Percentiles rank a stretch among this genome's conserved stretches.
phyloP scores from a whole-genome alignment of 2,797 vertebrate genomes.

The Notamacropus eugenii region DNA sequence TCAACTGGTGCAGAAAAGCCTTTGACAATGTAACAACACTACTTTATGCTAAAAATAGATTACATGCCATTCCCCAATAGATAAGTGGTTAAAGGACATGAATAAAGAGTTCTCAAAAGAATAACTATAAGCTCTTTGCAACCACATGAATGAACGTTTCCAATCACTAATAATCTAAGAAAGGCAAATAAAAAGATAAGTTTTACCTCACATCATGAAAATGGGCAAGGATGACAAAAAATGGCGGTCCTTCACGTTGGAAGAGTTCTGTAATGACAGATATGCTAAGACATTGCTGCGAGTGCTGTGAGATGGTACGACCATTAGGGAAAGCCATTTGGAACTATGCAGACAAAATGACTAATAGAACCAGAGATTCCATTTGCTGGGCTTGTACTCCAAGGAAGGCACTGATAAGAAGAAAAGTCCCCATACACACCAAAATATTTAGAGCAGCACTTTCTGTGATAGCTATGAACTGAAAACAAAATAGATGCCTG shows the following conservation, averaged over 20 bases:
- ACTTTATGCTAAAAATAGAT: background rate
- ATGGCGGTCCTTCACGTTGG: background rate
- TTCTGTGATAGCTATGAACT: background rate
- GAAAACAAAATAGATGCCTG: background rate
- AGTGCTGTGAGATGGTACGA: background rate
- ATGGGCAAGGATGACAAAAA: background rate
- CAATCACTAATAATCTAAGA: background rate
- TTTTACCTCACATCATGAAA: background rate
- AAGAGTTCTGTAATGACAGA: background rate
- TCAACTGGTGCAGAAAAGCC: background rate
- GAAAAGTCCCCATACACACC: background rate
- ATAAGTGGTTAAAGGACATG: background rate
- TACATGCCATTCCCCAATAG: background rate
- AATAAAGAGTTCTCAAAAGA: background rate
- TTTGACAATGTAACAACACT: background rate
- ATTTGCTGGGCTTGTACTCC: background rate
- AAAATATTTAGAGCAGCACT: background rate
- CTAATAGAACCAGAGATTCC: background rate
- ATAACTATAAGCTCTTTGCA: background rate
- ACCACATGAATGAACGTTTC: background rate
- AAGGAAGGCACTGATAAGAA: background rate
- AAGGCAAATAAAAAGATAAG: background rate
- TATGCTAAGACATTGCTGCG: rapidly evolving
- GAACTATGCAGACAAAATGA: background rate
- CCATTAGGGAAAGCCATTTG: background rate